phyloP scores from a whole-genome alignment of 2,797 vertebrate genomes.

The Lerista edwardsae region DNA sequence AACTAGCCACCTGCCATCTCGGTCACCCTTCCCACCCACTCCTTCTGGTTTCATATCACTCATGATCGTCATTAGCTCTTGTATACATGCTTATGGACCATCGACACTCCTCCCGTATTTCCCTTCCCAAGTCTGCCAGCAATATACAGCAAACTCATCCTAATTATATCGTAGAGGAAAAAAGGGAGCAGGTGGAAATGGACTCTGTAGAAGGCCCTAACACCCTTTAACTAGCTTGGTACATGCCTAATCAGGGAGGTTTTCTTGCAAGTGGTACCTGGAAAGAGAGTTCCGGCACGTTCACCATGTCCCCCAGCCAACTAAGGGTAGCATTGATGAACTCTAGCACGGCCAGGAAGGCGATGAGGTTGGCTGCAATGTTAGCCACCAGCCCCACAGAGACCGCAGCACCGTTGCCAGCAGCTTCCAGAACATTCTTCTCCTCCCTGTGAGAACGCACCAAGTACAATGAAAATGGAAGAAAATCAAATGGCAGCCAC shows the following conservation, averaged over 20 bases:
- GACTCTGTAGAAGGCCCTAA: too few species aligned
- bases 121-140: not conserved
- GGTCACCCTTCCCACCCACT: not conserved
- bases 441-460: slow-evolving; percentile 80
- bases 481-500: not conserved
- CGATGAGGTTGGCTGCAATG: slow-evolving; percentile 90
- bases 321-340: slow-evolving; percentile 87
- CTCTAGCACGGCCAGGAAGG: slow-evolving; percentile 88
- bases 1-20: not conserved
- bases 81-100: not conserved
- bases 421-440: slow-evolving; percentile 91
- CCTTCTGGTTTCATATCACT: too few species aligned
- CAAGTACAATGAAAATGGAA: not conserved
- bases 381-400: slow-evolving; percentile 89
- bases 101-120: not conserved
- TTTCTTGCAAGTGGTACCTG: slow-evolving; percentile 79
- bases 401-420: slow-evolving; percentile 86
- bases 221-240: not conserved
- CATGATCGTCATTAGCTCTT: not conserved
- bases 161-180: not conserved
- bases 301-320: slow-evolving; percentile 92
- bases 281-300: slow-evolving; percentile 86
- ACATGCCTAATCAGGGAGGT: not conserved
- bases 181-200: not conserved
- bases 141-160: not conserved